These are phyloP conservation scores for Schmidtea mediterranea DNA, from an alignment of 1,140 invertebrate species.

Conservation along the genomic window DNA sequence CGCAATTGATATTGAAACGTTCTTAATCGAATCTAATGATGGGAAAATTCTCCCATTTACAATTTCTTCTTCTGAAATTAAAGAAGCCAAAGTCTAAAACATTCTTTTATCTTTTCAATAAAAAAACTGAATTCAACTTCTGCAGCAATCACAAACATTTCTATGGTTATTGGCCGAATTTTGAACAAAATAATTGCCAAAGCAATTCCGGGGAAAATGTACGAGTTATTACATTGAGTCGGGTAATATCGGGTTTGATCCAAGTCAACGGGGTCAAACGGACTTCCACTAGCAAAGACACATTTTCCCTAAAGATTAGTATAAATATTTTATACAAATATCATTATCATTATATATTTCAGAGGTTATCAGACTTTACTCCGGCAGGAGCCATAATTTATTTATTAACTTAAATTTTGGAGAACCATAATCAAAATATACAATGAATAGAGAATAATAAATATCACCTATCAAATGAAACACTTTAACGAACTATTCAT, in stretches of 20 bases:
- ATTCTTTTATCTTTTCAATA: too few relatives aligned
- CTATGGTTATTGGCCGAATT: constrained; percentile 59
- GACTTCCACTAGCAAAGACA: constrained; percentile 9
- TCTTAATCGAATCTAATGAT: constrained; percentile 52
- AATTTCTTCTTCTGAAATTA: constrained; percentile 53
- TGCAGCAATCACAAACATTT: constrained; percentile 55
- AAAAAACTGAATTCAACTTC: constrained; percentile 26
- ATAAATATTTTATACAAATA: not conserved
- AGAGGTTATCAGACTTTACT: too few relatives aligned
- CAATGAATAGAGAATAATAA: too few relatives aligned
- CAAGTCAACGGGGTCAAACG: constrained; percentile 7
- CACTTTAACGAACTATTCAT: too few relatives aligned
- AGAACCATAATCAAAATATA: too few relatives aligned
- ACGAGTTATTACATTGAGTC: constrained; percentile 82
- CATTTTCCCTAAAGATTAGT: constrained; percentile 4
- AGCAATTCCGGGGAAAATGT: constrained; percentile 77
- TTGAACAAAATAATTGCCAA: constrained; percentile 50
- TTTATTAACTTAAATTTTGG: too few relatives aligned
- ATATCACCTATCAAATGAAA: too few relatives aligned
- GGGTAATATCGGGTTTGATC: constrained; percentile 51
- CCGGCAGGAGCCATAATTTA: too few relatives aligned
- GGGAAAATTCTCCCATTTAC: constrained; percentile 71
- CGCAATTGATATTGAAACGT: constrained; percentile 64
- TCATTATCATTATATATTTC: too few relatives aligned
- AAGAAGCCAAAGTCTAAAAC: constrained; percentile 36